These are phyloP conservation scores for Columba guinea DNA, from an alignment of 2,797 vertebrate species.

Conservation along the genomic window DNA sequence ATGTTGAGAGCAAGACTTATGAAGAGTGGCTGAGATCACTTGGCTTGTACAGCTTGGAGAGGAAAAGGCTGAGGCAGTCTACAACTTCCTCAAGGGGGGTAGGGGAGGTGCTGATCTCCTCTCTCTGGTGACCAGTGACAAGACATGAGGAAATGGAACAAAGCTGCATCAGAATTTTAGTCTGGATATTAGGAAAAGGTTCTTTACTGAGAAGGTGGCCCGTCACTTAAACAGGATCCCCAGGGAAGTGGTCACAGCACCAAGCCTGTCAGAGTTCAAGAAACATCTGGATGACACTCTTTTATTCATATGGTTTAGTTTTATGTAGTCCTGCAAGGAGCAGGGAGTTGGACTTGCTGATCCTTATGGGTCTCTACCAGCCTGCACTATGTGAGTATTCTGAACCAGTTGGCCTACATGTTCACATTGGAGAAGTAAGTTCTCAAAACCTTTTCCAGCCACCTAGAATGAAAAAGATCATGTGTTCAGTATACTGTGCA, in stretches of 20 bases:
- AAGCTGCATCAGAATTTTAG: not conserved
- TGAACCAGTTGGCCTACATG: not conserved
- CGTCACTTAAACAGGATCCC: not conserved
- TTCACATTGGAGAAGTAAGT: not conserved
- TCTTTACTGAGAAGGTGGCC: not conserved
- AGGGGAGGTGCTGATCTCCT: not conserved
- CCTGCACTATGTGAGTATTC: not conserved
- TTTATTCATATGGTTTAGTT: not conserved
- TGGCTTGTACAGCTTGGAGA: not conserved
- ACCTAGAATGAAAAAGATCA: not conserved
- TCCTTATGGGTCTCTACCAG: not conserved
- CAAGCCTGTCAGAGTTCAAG: not conserved
- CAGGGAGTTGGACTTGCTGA: not conserved
- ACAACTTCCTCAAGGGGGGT: not conserved
- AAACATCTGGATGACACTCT: rapidly evolving
- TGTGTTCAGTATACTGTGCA: not conserved
- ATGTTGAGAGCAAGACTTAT: not conserved
- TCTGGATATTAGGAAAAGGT: not conserved
- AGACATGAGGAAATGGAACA: not conserved
- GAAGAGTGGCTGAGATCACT: not conserved
- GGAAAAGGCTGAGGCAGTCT: not conserved
- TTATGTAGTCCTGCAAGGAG: not conserved
- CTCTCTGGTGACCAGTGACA: not conserved
- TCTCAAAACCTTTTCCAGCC: not conserved
- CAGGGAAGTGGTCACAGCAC: not conserved